Evolutionary conservation across 2,113 vertebrate species (phyloP).

Genomic region (Catharus minimus): DNA sequence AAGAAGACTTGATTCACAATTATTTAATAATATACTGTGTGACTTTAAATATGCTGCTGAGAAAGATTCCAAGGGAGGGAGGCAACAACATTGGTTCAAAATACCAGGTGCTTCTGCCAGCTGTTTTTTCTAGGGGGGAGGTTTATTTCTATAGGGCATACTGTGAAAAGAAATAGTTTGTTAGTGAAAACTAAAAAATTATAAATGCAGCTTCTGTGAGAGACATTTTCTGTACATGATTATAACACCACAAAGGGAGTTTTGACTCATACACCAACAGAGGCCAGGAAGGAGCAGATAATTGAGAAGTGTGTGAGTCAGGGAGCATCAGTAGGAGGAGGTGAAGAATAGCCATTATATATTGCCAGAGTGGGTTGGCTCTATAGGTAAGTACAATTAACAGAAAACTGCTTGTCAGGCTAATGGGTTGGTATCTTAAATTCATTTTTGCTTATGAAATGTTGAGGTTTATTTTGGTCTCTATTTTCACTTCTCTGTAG

Average conservation of each 20-base stretch:
- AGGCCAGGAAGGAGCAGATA: not conserved
- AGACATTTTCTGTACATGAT: not conserved
- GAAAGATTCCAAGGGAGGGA: not conserved
- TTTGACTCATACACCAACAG: not conserved
- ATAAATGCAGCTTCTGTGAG: not conserved
- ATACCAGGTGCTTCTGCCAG: not conserved
- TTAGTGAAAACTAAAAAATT: not conserved
- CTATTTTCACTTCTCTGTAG: not conserved
- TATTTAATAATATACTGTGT: not conserved
- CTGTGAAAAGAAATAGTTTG: not conserved
- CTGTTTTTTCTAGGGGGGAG: not conserved
- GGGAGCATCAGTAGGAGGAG: not conserved
- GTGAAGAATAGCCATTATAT: not conserved
- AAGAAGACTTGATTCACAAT: not conserved
- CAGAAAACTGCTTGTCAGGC: not conserved
- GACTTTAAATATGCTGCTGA: not conserved
- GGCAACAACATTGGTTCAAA: not conserved
- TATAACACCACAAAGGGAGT: not conserved
- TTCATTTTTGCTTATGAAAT: not conserved
- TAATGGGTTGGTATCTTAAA: not conserved
- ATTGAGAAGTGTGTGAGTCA: not conserved
- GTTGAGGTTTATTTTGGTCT: not conserved
- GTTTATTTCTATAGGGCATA: not conserved
- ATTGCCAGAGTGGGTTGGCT: not conserved
- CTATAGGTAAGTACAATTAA: not conserved